Conservation (phyloP, 1,140 invertebrate genomes). For the Zeugodacus cucurbitae region DNA sequence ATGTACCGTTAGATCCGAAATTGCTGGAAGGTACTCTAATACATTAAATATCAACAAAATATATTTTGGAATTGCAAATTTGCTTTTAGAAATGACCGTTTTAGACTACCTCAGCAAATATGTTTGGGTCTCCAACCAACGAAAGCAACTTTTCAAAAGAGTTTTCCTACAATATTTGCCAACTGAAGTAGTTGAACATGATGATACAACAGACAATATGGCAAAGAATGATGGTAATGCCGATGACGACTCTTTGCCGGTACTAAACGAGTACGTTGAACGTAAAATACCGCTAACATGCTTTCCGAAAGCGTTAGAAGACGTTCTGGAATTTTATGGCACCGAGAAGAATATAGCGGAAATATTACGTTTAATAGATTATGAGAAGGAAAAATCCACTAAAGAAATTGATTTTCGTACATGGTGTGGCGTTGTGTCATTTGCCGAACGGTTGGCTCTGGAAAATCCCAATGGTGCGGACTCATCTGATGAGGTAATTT, state of each 20-base stretch:
- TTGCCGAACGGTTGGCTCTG: constrained; percentile 68
- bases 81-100: constrained; percentile 68
- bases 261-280: constrained; percentile 53
- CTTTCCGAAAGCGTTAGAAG: constrained; percentile 57
- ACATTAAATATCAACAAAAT: neutral
- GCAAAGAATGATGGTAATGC: neutral
- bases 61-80: neutral
- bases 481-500: constrained; percentile 58
- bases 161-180: constrained; percentile 58
- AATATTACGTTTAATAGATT: constrained; percentile 50
- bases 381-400: constrained; percentile 45
- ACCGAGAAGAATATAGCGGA: constrained; percentile 55
- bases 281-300: constrained; percentile 53
- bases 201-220: neutral
- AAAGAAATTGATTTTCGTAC: constrained; percentile 66
- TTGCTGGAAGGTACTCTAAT: constrained; percentile 67
- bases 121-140: constrained; percentile 69
- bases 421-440: constrained; percentile 72
- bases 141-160: constrained; percentile 70
- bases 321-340: constrained; percentile 63
- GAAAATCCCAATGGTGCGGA: constrained; percentile 59
- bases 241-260: constrained; percentile 47
- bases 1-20: constrained; percentile 71
- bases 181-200: constrained; percentile 10
- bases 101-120: constrained; percentile 71